A percentile compares a stretch with the other conserved stretches of the same genome.
Evolutionary conservation across 2,888 invertebrate species (phyloP).

Genomic region (Acleris emargana): DNA sequence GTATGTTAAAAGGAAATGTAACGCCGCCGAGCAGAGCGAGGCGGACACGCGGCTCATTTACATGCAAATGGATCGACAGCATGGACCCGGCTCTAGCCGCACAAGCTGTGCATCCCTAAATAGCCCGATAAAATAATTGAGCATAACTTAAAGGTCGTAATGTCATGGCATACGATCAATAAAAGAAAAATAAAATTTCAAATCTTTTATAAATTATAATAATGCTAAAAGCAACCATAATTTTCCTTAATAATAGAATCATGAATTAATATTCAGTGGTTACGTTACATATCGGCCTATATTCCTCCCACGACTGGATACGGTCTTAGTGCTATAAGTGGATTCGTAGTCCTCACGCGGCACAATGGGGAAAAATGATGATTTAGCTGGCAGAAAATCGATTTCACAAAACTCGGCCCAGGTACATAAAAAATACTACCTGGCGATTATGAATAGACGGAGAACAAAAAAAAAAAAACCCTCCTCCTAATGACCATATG

Average conservation of each 20-base stretch:
- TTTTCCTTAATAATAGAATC: background rate
- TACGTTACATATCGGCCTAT: too few relatives aligned
- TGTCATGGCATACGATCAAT: background rate
- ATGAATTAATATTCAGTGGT: too few relatives aligned
- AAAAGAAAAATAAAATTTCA: background rate
- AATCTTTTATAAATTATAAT: background rate
- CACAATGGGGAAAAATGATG: too few relatives aligned
- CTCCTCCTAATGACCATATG: too few relatives aligned
- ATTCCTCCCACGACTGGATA: too few relatives aligned
- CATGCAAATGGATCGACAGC: conserved; percentile 27
- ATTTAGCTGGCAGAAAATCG: too few relatives aligned
- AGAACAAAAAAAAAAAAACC: too few relatives aligned
- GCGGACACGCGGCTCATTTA: conserved; percentile 22
- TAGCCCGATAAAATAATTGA: conserved; percentile 4
- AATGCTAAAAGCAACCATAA: background rate
- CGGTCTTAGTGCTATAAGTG: too few relatives aligned
- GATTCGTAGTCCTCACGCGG: too few relatives aligned
- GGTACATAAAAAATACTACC: too few relatives aligned
- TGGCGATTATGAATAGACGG: too few relatives aligned
- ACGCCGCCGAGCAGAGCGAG: conserved; percentile 2
- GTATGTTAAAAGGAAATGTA: conserved; percentile 15
- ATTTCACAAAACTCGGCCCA: too few relatives aligned
- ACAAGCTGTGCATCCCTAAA: conserved; percentile 11
- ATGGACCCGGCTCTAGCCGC: conserved; percentile 3
- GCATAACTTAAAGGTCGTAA: background rate